A percentile compares a stretch with the other conserved stretches of the same genome.
Conservation (phyloP, 2,888 invertebrate species). For the Leucozona laternaria region DNA sequence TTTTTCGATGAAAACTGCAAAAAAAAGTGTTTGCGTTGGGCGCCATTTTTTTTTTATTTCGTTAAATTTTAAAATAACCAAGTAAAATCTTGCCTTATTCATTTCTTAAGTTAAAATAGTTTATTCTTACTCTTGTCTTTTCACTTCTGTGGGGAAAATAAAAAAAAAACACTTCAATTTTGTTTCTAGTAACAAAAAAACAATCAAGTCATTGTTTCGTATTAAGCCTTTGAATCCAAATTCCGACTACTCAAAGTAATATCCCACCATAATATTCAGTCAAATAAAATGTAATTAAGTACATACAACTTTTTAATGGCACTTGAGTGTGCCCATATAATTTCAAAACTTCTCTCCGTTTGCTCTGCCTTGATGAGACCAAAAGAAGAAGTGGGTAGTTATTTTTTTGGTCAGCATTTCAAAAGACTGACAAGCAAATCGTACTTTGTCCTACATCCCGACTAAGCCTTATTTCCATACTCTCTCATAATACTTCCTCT, state of each 20-base stretch:
- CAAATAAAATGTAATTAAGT: slow-evolving; percentile 40
- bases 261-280: slow-evolving; percentile 16
- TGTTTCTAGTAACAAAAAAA: neutral
- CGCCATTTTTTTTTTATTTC: no score
- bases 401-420: slow-evolving; percentile 26
- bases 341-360: neutral
- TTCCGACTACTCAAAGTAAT: neutral
- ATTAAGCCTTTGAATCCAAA: neutral
- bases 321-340: slow-evolving; percentile 49
- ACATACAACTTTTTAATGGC: slow-evolving; percentile 34
- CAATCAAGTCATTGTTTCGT: neutral
- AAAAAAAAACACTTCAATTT: neutral
- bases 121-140: neutral
- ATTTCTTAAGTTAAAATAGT: neutral
- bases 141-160: neutral
- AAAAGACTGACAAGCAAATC: slow-evolving; percentile 23
- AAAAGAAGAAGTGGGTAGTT: neutral
- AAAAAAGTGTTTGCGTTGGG: no score
- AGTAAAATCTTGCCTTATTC: no score
- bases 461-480: slow-evolving; percentile 39
- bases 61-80: no score
- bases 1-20: no score
- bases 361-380: neutral
- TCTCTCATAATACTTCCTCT: slow-evolving; percentile 54
- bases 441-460: slow-evolving; percentile 46